Conservation (phyloP, 2,113 vertebrate genomes). For the Mionectes macconnelli region DNA sequence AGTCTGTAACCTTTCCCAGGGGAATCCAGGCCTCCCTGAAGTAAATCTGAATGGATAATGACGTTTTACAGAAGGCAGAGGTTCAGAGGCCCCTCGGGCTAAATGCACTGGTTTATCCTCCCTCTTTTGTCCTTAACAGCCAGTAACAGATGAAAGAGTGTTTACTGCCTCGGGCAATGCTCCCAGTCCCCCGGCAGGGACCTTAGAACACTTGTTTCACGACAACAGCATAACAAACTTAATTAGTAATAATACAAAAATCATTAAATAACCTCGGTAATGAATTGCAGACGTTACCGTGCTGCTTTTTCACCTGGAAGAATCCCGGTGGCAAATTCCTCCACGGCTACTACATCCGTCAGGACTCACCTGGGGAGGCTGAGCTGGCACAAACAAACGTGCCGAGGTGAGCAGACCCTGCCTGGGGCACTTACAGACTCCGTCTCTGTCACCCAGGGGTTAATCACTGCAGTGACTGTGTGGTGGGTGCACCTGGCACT, state of each 20-base stretch:
- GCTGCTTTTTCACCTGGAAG: not conserved
- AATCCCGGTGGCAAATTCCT: not conserved
- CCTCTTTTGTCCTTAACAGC: not conserved
- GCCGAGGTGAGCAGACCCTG: not conserved
- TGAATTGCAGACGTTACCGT: not conserved
- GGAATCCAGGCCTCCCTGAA: not conserved
- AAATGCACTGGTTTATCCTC: not conserved
- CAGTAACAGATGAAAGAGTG: not conserved
- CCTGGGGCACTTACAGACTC: not conserved
- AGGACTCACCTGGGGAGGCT: not conserved
- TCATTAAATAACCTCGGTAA: not conserved
- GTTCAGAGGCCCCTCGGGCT: not conserved
- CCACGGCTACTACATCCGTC: rapidly evolving
- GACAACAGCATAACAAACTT: not conserved
- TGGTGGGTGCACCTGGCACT: not conserved
- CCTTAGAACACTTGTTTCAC: not conserved
- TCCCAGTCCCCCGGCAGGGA: not conserved
- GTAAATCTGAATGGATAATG: not conserved
- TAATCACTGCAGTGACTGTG: not conserved
- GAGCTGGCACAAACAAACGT: not conserved
- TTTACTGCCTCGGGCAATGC: not conserved
- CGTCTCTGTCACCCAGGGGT: not conserved
- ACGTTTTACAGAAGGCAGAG: not conserved
- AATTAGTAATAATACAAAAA: not conserved
- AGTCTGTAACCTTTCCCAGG: not conserved